Percentiles rank a stretch among this genome's conserved stretches.
These are phyloP conservation scores for Pycnomerus fuliginosus DNA, from an alignment of 2,888 invertebrate species.

Conservation along the genomic window DNA sequence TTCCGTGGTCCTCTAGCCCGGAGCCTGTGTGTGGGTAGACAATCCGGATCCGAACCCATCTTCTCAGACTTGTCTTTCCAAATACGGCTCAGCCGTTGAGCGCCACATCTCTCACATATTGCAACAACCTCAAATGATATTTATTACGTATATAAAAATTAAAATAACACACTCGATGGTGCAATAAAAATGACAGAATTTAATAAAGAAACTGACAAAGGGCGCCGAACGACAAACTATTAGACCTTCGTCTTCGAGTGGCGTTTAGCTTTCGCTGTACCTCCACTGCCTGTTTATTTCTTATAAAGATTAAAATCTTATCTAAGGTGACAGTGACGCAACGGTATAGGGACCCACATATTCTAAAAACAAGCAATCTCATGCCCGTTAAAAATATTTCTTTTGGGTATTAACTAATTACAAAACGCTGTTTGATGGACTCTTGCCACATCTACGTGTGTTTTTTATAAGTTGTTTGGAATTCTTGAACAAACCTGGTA, in stretches of 20 bases:
- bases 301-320: constrained; percentile 17
- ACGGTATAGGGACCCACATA: constrained; percentile 10
- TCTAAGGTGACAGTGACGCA: constrained; percentile 15
- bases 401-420: constrained; percentile 14
- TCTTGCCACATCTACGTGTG: constrained; percentile 3
- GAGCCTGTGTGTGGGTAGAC: constrained; percentile 33
- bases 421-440: constrained; percentile 6
- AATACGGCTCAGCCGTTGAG: constrained; percentile 42
- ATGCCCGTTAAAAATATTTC: constrained; percentile 10
- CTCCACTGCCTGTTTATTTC: constrained; percentile 12
- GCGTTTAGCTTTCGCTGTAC: constrained; percentile 1
- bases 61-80: constrained; percentile 43
- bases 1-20: too few relatives aligned
- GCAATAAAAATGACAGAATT: constrained; percentile 1
- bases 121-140: constrained; percentile 48
- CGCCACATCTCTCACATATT: constrained; percentile 43
- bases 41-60: constrained; percentile 33
- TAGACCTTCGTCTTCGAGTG: constrained; percentile 4
- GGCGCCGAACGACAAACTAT: constrained; percentile 5
- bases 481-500: constrained; percentile 1
- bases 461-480: constrained; percentile 5
- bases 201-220: constrained; percentile 15
- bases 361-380: constrained; percentile 4
- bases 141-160: constrained; percentile 45
- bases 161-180: constrained; percentile 38